Evolutionary conservation across 2,888 invertebrate genomes (phyloP).

Genomic region (Steromphala cineraria): DNA sequence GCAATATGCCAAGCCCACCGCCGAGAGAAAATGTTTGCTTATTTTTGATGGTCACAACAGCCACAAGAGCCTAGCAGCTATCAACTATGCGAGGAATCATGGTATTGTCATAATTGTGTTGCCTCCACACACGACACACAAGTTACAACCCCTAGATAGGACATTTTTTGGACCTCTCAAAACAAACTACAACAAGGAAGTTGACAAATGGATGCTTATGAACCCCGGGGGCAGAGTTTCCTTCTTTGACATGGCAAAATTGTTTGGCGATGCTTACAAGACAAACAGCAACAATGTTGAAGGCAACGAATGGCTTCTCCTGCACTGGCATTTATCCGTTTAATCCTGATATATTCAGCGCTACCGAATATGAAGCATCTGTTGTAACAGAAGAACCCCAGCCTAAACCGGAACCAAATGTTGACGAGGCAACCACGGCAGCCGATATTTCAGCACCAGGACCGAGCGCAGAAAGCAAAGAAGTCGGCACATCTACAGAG

Average conservation of each 20-base stretch:
- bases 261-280: not conserved
- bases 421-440: not conserved
- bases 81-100: conserved; percentile 62
- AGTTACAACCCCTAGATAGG: conserved; percentile 49
- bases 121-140: conserved; percentile 69
- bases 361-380: not conserved
- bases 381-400: not conserved
- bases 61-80: conserved; percentile 52
- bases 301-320: not conserved
- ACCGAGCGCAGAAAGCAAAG: not conserved
- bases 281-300: not conserved
- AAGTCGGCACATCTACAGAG: not conserved
- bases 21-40: conserved; percentile 42
- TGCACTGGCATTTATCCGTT: not conserved
- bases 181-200: not conserved
- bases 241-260: not conserved
- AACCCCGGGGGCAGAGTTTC: not conserved
- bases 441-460: too few species aligned
- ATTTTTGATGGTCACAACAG: conserved; percentile 70
- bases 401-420: not conserved
- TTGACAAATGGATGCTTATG: not conserved
- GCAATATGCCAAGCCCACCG: not conserved
- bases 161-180: conserved; percentile 43
- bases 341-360: not conserved
- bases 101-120: conserved; percentile 66